Conservation (phyloP, 2,888 invertebrate genomes). For the Hoplodrina blanda region DNA sequence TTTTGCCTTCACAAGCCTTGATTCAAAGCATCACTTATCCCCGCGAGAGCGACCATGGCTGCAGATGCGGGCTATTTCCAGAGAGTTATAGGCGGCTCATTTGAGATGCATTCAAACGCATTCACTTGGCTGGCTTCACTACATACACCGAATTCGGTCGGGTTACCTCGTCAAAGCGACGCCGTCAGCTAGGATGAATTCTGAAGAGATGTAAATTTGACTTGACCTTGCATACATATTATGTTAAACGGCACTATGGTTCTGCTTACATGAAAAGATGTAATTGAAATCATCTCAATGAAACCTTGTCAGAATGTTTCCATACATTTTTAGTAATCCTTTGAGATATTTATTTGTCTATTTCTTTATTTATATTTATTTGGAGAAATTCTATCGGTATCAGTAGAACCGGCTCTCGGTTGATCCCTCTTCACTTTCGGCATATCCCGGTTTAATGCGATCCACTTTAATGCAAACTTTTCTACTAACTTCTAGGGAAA, state of each 20-base stretch:
- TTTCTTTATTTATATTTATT: too few relatives aligned
- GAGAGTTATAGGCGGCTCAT: slow-evolving; percentile 59
- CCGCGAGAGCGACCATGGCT: slow-evolving; percentile 23
- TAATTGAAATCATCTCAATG: neutral
- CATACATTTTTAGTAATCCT: neutral
- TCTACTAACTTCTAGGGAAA: too few relatives aligned
- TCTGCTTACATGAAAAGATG: neutral
- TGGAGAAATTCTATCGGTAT: too few relatives aligned
- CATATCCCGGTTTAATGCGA: neutral
- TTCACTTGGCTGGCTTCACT: slow-evolving; percentile 49
- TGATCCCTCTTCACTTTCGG: too few relatives aligned
- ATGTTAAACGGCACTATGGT: neutral
- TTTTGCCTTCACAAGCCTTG: neutral
- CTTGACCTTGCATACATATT: slow-evolving; percentile 12
- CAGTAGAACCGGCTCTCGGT: too few relatives aligned
- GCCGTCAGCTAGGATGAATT: slow-evolving; percentile 31
- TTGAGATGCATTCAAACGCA: slow-evolving; percentile 56
- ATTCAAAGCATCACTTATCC: slow-evolving; percentile 22
- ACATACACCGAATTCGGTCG: slow-evolving; percentile 35
- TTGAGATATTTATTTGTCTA: too few relatives aligned
- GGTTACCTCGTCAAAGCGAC: slow-evolving; percentile 43
- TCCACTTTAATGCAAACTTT: neutral
- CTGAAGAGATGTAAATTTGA: slow-evolving; percentile 22
- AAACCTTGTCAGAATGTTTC: neutral
- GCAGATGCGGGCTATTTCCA: slow-evolving; percentile 46